Percentiles rank a stretch among this genome's conserved stretches.
Evolutionary conservation across 2,797 vertebrate species (phyloP).

Genomic region (Lacerta bilineata): DNA sequence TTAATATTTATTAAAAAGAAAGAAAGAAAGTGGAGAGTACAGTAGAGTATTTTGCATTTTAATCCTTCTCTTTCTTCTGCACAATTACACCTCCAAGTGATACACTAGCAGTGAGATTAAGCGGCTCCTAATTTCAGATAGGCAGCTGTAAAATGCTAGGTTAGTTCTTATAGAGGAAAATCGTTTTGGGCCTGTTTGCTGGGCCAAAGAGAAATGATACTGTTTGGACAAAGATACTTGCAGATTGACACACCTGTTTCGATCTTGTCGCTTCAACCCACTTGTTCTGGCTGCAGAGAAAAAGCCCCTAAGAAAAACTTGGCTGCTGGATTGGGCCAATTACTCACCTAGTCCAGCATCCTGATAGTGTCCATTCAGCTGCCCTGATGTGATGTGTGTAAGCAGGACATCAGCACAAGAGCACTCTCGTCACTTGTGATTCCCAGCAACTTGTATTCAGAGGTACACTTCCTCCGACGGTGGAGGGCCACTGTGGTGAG

Average conservation of each 20-base stretch:
- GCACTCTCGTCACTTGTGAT: too few species aligned
- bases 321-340: too few species aligned
- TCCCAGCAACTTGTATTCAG: too few species aligned
- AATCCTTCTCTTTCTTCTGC: constrained; percentile 79
- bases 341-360: too few species aligned
- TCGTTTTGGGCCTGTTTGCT: constrained; percentile 16
- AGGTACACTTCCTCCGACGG: too few species aligned
- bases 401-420: too few species aligned
- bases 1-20: constrained; percentile 65
- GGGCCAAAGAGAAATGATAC: not conserved
- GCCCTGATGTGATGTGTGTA: too few species aligned
- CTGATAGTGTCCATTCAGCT: too few species aligned
- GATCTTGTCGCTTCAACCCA: not conserved
- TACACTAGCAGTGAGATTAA: constrained; percentile 77
- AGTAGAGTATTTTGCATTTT: constrained; percentile 80
- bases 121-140: constrained; percentile 73
- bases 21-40: constrained; percentile 63
- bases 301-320: too few species aligned
- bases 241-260: not conserved
- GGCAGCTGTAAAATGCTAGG: constrained; percentile 66
- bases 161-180: constrained; percentile 61
- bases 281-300: not conserved
- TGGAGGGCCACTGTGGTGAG: too few species aligned
- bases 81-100: constrained; percentile 81
- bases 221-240: constrained; percentile 6